Conservation (phyloP, 2,797 vertebrate genomes). For the Eleutherodactylus coqui region DNA sequence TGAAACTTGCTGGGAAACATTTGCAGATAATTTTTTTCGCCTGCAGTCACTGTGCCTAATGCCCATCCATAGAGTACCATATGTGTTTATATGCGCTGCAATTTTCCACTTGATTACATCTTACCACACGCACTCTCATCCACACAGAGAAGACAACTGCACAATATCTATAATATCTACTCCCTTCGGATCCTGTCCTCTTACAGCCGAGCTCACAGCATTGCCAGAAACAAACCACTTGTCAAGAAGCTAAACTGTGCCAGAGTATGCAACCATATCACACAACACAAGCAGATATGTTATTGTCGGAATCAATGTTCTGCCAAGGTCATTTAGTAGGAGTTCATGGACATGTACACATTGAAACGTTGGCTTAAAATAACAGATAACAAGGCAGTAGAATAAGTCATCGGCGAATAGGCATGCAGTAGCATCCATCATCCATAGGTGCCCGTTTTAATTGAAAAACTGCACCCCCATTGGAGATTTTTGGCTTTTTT, state of each 20-base stretch:
- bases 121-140: constrained; percentile 74
- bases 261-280: background rate
- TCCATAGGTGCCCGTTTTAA: too few species aligned
- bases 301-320: background rate
- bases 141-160: constrained; percentile 73
- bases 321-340: background rate
- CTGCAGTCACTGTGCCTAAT: constrained; percentile 79
- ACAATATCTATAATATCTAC: constrained; percentile 72
- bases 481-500: too few species aligned
- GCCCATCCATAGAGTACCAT: constrained; percentile 78
- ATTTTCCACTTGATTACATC: constrained; percentile 81
- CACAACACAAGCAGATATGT: background rate
- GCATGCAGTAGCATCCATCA: too few species aligned
- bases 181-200: constrained; percentile 15
- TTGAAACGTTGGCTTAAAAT: too few species aligned
- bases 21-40: constrained; percentile 77
- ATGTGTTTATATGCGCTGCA: constrained; percentile 80
- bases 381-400: too few species aligned
- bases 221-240: background rate
- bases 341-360: background rate
- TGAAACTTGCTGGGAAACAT: constrained; percentile 77
- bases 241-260: background rate
- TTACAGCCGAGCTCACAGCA: constrained; percentile 22
- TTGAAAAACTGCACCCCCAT: too few species aligned
- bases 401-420: too few species aligned